Percentiles rank a stretch among this genome's conserved stretches.
These are phyloP conservation scores for Phycodurus eques DNA, from an alignment of 2,113 vertebrate species.

Conservation along the genomic window DNA sequence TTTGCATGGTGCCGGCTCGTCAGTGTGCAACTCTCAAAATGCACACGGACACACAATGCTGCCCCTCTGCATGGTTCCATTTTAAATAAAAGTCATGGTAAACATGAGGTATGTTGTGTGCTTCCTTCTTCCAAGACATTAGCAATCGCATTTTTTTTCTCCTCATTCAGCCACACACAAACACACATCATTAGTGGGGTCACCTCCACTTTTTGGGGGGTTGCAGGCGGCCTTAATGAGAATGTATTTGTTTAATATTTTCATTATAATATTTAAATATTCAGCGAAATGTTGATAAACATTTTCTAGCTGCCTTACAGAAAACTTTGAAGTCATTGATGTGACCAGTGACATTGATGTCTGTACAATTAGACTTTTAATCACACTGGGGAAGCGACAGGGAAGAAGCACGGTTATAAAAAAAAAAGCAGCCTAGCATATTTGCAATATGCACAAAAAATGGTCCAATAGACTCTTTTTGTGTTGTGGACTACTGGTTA, in stretches of 20 bases:
- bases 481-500: neutral
- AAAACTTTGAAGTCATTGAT: constrained; percentile 39
- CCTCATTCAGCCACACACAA: constrained; percentile 14
- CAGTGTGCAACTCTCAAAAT: neutral
- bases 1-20: constrained; percentile 23
- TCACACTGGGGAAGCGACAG: constrained; percentile 25
- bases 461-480: neutral
- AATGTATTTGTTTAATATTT: constrained; percentile 3
- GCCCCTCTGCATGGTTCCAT: constrained; percentile 56
- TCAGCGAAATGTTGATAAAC: constrained; percentile 41
- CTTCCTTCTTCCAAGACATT: constrained; percentile 36
- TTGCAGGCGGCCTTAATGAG: constrained; percentile 66
- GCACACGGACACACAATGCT: neutral
- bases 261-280: too few species aligned
- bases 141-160: constrained; percentile 37
- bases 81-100: constrained; percentile 55
- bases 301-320: constrained; percentile 20
- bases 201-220: constrained; percentile 47
- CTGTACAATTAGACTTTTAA: constrained; percentile 58
- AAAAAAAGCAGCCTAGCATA: neutral
- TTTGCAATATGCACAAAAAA: constrained; percentile 6
- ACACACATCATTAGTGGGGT: constrained; percentile 67
- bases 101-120: constrained; percentile 54
- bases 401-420: constrained; percentile 14
- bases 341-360: constrained; percentile 18